phyloP scores from a whole-genome alignment of 1,140 invertebrate genomes.

The Druon quercuslanigerum region DNA sequence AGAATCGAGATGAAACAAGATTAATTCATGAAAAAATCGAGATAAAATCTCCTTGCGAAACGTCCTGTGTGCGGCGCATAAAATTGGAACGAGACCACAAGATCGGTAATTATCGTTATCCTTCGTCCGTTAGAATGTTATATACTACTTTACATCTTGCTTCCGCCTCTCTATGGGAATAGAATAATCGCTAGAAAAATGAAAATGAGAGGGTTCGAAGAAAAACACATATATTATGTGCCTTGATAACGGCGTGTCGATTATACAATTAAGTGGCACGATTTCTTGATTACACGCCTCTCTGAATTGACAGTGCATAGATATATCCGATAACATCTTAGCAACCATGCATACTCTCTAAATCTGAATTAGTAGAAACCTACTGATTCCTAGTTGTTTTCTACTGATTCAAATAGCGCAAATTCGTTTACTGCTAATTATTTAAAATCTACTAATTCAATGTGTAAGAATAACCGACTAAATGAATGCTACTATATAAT shows the following conservation, averaged over 20 bases:
- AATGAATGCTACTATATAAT: too few relatives aligned
- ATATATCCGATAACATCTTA: background rate
- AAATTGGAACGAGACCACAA: slow-evolving; percentile 10
- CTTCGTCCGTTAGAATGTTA: slow-evolving; percentile 22
- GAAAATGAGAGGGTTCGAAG: slow-evolving; percentile 10
- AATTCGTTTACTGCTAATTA: too few relatives aligned
- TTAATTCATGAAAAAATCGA: slow-evolving; percentile 1
- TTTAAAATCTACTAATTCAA: too few relatives aligned
- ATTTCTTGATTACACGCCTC: slow-evolving; percentile 9
- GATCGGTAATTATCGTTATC: slow-evolving; percentile 29
- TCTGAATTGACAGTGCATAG: background rate
- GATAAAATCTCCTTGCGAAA: slow-evolving; percentile 22
- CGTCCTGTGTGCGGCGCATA: background rate
- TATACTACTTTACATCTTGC: slow-evolving; percentile 1
- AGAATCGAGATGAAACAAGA: background rate
- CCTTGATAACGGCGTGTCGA: background rate
- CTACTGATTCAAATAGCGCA: too few relatives aligned
- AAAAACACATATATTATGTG: background rate
- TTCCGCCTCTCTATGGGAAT: slow-evolving; percentile 8
- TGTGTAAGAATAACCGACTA: background rate
- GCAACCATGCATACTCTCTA: too few relatives aligned
- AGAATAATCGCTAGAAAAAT: slow-evolving; percentile 3
- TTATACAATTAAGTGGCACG: slow-evolving; percentile 12
- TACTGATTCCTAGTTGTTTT: too few relatives aligned
- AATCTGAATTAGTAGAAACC: too few relatives aligned